Percentiles rank a stretch among this genome's conserved stretches.
phyloP scores from a whole-genome alignment of 2,797 vertebrate species.

The Margarornis squamiger region DNA sequence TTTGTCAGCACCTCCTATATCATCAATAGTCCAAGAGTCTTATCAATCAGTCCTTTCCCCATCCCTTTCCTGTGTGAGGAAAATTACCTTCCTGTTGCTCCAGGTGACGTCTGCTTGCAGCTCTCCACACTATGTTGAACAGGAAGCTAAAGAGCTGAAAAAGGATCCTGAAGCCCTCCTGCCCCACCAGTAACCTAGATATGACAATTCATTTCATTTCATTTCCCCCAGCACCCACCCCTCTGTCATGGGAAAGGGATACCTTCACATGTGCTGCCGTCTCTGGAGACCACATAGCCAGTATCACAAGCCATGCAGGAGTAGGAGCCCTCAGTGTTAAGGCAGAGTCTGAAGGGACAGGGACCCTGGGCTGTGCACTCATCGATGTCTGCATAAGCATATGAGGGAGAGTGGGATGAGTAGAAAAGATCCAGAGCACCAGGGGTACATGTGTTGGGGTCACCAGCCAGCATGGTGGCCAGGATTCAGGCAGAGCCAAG shows the following conservation, averaged over 20 bases:
- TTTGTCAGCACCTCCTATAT: not conserved
- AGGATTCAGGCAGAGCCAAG: not conserved
- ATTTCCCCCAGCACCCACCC: not conserved
- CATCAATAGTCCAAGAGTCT: not conserved
- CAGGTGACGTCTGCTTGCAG: not conserved
- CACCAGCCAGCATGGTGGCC: not conserved
- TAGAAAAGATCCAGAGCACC: not conserved
- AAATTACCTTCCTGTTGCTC: not conserved
- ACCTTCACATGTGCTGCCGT: constrained; percentile 79
- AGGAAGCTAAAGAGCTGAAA: not conserved
- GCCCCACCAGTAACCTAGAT: not conserved
- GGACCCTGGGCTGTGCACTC: constrained; percentile 76
- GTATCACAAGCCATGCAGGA: constrained; percentile 78
- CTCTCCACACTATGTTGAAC: not conserved
- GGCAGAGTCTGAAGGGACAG: constrained; percentile 83
- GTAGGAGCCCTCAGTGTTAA: constrained; percentile 85
- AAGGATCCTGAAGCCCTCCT: not conserved
- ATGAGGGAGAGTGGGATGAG: not conserved
- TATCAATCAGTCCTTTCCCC: not conserved
- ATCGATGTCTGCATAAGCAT: constrained; percentile 80
- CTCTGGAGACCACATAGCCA: constrained; percentile 80
- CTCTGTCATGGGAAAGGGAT: not conserved
- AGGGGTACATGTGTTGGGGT: not conserved
- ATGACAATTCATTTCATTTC: not conserved
- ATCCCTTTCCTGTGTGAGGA: not conserved